Percentiles rank a stretch among this genome's conserved stretches.
These are phyloP conservation scores for Sialia sialis DNA, from an alignment of 2,113 vertebrate genomes.

Conservation along the genomic window DNA sequence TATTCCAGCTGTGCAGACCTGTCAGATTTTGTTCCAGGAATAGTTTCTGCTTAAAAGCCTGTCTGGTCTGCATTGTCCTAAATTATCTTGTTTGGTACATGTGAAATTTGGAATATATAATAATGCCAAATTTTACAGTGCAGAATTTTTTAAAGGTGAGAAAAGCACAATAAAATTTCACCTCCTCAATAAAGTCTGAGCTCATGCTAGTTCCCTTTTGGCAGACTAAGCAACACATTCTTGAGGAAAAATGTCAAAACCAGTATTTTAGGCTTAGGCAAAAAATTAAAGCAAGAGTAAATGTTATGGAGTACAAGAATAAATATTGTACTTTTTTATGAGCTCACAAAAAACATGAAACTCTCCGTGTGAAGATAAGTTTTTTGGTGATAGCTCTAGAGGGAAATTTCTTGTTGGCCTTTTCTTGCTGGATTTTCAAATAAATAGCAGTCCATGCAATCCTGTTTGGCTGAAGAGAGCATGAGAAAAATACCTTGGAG, in stretches of 20 bases:
- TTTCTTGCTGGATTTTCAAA: background rate
- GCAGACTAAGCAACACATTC: background rate
- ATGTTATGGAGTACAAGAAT: background rate
- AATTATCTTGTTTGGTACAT: background rate
- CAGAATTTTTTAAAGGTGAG: background rate
- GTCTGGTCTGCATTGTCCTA: background rate
- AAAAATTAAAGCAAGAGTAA: conserved; percentile 2
- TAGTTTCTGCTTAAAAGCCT: background rate
- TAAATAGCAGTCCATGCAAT: background rate
- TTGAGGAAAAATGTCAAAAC: background rate
- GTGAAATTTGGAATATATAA: background rate
- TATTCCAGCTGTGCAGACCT: background rate
- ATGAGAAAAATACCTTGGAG: background rate
- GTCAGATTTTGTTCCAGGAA: background rate
- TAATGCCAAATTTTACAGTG: background rate
- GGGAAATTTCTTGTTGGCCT: background rate
- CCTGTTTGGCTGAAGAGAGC: background rate
- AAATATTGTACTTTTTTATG: background rate
- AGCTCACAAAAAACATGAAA: background rate
- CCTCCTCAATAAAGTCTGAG: background rate
- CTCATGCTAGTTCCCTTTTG: background rate
- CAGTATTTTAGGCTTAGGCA: background rate
- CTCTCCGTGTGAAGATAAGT: background rate
- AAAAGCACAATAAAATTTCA: background rate
- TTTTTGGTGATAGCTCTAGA: background rate